Evolutionary conservation across 2,797 vertebrate genomes (phyloP).

Genomic region (Macropodus opercularis): DNA sequence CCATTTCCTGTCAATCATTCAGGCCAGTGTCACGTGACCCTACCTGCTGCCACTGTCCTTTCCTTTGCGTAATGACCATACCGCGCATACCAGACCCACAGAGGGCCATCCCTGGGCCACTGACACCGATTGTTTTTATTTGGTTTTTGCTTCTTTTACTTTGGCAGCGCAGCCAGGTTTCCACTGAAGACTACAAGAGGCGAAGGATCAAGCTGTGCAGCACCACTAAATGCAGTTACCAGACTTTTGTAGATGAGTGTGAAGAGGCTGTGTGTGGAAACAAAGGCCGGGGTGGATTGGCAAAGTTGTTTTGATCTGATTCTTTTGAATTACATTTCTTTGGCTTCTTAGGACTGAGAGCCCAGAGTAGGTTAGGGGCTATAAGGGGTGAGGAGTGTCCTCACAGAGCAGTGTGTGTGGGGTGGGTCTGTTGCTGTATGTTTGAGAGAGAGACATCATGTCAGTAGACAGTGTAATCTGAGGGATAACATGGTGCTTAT

Average conservation of each 20-base stretch:
- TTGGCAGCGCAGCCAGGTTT: conserved; percentile 49
- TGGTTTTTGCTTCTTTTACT: conserved; percentile 36
- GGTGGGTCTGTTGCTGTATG: conserved; percentile 9
- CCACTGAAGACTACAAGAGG: conserved; percentile 39
- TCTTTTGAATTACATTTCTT: too few relatives aligned
- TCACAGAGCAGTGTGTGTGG: not conserved
- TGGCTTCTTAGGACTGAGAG: too few relatives aligned
- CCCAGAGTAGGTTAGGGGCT: too few relatives aligned
- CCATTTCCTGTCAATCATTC: conserved; percentile 75
- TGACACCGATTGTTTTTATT: conserved; percentile 51
- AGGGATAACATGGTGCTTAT: conserved; percentile 88
- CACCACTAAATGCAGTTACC: not conserved
- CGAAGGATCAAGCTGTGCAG: conserved; percentile 25
- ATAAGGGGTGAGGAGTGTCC: too few relatives aligned
- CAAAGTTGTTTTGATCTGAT: not conserved
- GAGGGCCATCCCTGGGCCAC: conserved; percentile 58
- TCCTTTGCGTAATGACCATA: conserved; percentile 64
- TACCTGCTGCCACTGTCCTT: conserved; percentile 70
- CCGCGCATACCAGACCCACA: conserved; percentile 68
- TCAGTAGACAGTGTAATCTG: conserved; percentile 83
- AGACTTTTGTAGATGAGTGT: not conserved
- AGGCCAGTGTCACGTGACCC: conserved; percentile 44
- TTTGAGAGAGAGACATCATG: conserved; percentile 55
- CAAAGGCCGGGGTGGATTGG: not conserved
- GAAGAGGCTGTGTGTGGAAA: conserved; percentile 9